These are phyloP conservation scores for Erpobdella octoculata DNA, from an alignment of 2,888 invertebrate species.

Conservation along the genomic window DNA sequence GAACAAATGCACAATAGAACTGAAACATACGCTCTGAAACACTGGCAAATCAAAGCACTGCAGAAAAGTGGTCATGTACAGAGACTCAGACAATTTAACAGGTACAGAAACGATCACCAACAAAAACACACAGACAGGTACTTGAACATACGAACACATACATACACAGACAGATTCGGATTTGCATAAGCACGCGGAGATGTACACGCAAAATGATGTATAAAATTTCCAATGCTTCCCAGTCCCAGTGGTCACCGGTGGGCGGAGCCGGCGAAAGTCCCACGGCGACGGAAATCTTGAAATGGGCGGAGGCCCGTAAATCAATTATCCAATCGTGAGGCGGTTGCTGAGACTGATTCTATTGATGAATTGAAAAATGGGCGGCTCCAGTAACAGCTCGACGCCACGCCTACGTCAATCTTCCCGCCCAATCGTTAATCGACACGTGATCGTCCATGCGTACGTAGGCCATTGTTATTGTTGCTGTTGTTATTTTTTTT, in stretches of 20 bases:
- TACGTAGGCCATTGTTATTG: slow-evolving; percentile 2
- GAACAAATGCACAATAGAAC: not conserved
- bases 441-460: slow-evolving; percentile 8
- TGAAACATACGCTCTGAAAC: not conserved
- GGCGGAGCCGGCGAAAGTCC: not conserved
- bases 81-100: too few relatives aligned
- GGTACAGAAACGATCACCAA: too few relatives aligned
- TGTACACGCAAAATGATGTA: not conserved
- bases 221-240: not conserved
- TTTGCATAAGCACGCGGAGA: too few relatives aligned
- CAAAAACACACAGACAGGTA: too few relatives aligned
- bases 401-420: slow-evolving; percentile 4
- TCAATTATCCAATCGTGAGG: not conserved
- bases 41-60: too few relatives aligned
- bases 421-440: slow-evolving; percentile 13
- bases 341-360: not conserved
- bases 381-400: not conserved
- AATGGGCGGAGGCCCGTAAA: not conserved
- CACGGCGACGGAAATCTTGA: not conserved
- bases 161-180: too few relatives aligned
- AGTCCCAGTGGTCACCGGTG: slow-evolving; percentile 7
- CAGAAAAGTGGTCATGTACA: too few relatives aligned
- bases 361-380: slow-evolving; percentile 5
- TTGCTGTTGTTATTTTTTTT: not conserved
- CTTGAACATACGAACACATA: too few relatives aligned